These are phyloP conservation scores for Trachops cirrhosus DNA, from an alignment of 2,797 vertebrate species.

Conservation along the genomic window DNA sequence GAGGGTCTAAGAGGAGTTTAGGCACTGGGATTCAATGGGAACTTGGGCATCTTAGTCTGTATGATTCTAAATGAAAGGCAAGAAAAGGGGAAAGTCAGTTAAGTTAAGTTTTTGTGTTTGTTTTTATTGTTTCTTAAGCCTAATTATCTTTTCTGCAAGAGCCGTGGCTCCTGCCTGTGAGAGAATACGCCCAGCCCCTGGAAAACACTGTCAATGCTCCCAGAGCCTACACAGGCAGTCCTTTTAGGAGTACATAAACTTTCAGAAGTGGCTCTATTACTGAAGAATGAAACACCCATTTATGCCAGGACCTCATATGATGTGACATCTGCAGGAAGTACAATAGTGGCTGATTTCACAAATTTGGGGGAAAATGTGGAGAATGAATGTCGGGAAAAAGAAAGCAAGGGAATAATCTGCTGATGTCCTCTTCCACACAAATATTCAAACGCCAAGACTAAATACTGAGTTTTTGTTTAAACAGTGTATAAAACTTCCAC, in stretches of 20 bases:
- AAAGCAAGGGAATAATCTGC: not conserved
- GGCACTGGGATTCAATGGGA: not conserved
- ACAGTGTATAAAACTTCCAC: not conserved
- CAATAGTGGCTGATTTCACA: not conserved
- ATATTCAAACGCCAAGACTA: not conserved
- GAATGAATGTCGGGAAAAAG: not conserved
- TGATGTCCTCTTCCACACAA: not conserved
- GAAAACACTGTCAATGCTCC: not conserved
- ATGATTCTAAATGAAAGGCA: not conserved
- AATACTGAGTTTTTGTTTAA: slow-evolving; percentile 3
- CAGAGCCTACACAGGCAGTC: not conserved
- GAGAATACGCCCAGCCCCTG: not conserved
- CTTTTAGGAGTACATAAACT: not conserved
- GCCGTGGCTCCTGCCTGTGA: not conserved
- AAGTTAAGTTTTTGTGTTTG: not conserved
- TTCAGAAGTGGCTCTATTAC: not conserved
- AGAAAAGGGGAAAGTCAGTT: not conserved
- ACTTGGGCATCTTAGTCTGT: not conserved
- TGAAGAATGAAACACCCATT: not conserved
- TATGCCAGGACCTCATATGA: not conserved
- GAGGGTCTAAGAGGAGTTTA: not conserved
- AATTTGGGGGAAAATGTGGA: not conserved
- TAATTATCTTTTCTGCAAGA: not conserved
- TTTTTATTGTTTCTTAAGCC: not conserved
- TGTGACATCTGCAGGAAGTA: not conserved